These are phyloP conservation scores for Fragum fragum DNA, from an alignment of 2,888 invertebrate genomes.

Conservation along the genomic window DNA sequence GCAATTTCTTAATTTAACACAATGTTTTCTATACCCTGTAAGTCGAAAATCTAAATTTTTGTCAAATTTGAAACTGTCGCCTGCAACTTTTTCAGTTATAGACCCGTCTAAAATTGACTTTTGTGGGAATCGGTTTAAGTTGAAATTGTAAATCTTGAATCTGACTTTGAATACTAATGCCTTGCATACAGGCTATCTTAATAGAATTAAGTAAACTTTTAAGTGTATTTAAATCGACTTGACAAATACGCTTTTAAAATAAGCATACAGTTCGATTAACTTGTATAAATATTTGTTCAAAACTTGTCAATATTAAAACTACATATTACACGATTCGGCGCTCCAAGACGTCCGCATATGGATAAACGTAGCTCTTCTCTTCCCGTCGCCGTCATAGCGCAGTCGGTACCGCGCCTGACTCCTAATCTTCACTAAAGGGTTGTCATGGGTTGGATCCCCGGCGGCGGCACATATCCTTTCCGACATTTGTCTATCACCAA, in stretches of 20 bases:
- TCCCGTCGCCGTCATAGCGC: too few relatives aligned
- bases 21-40: neutral
- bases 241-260: neutral
- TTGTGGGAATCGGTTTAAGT: too few relatives aligned
- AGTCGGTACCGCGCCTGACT: too few relatives aligned
- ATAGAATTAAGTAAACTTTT: neutral
- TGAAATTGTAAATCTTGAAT: neutral
- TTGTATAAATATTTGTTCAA: neutral
- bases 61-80: neutral
- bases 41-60: neutral
- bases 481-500: too few relatives aligned
- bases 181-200: neutral
- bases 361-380: too few relatives aligned
- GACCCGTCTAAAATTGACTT: too few relatives aligned
- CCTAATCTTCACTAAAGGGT: too few relatives aligned
- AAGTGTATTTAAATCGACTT: neutral
- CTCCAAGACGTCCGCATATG: too few relatives aligned
- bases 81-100: too few relatives aligned
- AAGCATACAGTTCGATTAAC: neutral
- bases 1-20: neutral
- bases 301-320: neutral
- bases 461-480: too few relatives aligned
- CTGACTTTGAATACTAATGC: neutral
- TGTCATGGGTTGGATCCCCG: too few relatives aligned
- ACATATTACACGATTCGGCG: neutral